Evolutionary conservation across 2,888 invertebrate genomes (phyloP), one percentile per base, ranked within the genome.

Genomic region (Acrocera orbiculus): DNA sequence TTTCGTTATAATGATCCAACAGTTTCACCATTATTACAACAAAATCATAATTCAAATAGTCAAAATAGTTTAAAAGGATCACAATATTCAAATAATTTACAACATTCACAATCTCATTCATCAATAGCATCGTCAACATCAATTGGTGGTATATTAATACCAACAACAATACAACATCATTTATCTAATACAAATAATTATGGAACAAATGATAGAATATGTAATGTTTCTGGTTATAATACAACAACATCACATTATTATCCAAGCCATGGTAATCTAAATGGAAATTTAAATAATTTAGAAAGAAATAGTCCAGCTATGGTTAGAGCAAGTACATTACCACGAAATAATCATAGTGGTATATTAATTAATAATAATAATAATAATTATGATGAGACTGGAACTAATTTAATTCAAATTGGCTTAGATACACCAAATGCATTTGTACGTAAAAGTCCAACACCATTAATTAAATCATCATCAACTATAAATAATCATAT

Each of bases 321-420:
- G 10, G 32, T 34, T 23, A 23, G 78, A 25, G 76, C 80, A 2
- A 74, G 76, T 15, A 81, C 81, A 2, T 54, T 80, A 31, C 80
- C 81, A 0, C 66, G 80, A 38, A 78, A 78, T 45, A 72, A 72
- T 19, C 76, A 43, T 16, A 36, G 39, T 7, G 10, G 16, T 16
- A 22, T 30, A 7, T 10, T 26, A 15, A 30, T 33, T 10, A n/a
- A n/a, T n/a, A 35, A 17, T 63, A 65, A 42, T 48, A 65, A 44
- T 64, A 67, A 53, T 61, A 68, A 50, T 59, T 66, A 34, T 62
- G 65, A 66, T 38, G 65, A 66, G 30, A 27, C 32, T n/a, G 66
- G 66, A 42, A 58, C 68, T 5, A 71, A 71, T 45, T 67, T 71
- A 19, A 69, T 70, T 8, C 70, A 71, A 44, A 71, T 71, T 31